Conservation (phyloP, 1,140 invertebrate genomes). For the Drosophila tristis region DNA sequence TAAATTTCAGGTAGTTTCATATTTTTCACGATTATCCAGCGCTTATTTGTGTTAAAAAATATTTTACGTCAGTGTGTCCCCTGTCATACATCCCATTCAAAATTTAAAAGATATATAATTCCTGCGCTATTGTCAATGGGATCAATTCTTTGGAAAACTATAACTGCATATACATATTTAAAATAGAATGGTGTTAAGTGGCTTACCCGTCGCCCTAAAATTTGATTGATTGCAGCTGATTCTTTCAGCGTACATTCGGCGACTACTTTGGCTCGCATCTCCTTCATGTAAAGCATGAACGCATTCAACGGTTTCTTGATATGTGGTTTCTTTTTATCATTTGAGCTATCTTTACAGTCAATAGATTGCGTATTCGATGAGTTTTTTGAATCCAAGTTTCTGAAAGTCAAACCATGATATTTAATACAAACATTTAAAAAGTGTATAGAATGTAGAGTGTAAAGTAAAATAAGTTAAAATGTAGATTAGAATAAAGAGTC, state of each 20-base stretch:
- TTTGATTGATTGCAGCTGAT: conserved; percentile 99
- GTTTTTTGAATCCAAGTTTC: conserved; percentile 79
- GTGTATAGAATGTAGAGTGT: too few relatives aligned
- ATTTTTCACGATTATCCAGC: too few relatives aligned
- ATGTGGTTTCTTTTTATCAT: conserved; percentile 96
- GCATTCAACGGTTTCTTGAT: conserved; percentile 99
- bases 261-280: conserved; percentile 99
- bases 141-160: too few relatives aligned
- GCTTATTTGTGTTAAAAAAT: too few relatives aligned
- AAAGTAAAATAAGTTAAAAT: too few relatives aligned
- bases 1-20: neutral
- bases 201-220: conserved; percentile 97
- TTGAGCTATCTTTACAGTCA: conserved; percentile 80
- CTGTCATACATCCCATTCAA: too few relatives aligned
- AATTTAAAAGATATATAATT: too few relatives aligned
- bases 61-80: too few relatives aligned
- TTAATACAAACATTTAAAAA: neutral
- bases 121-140: too few relatives aligned
- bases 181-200: neutral
- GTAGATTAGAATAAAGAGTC: too few relatives aligned
- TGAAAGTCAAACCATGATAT: conserved; percentile 32
- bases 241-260: conserved; percentile 99
- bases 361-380: conserved; percentile 70
- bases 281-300: conserved; percentile 99
- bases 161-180: neutral